Evolutionary conservation across 1,140 invertebrate genomes (phyloP).

Genomic region (Drosophila erecta): DNA sequence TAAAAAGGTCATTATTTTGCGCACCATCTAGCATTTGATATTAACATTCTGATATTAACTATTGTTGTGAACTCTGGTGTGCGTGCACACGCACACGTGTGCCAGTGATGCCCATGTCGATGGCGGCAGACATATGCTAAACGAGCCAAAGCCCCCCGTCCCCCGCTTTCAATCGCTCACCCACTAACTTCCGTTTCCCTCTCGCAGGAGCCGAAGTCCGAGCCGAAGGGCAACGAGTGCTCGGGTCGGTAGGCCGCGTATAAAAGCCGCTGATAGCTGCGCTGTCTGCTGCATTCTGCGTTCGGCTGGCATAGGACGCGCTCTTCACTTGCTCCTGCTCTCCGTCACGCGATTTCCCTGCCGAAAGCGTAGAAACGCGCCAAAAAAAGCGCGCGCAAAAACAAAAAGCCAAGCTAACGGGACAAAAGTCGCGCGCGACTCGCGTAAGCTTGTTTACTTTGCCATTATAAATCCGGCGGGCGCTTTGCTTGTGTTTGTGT

Average conservation of each 20-base stretch:
- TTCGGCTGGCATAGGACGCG: constrained; percentile 67
- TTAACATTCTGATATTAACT: no score
- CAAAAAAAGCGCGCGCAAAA: constrained; percentile 76
- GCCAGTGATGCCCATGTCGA: constrained; percentile 42
- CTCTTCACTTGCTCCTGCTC: constrained; percentile 19
- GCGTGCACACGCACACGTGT: constrained; percentile 13
- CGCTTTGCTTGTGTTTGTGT: constrained; percentile 69
- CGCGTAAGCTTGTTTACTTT: constrained; percentile 74
- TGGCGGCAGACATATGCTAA: constrained; percentile 75
- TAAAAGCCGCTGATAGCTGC: constrained; percentile 56
- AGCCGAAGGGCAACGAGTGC: constrained; percentile 6
- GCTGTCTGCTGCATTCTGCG: constrained; percentile 65
- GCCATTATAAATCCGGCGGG: constrained; percentile 73
- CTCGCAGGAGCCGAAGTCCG: constrained; percentile 8
- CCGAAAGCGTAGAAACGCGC: constrained; percentile 27
- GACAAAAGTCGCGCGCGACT: constrained; percentile 63
- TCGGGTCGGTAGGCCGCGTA: constrained; percentile 28
- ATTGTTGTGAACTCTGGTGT: constrained; percentile 1
- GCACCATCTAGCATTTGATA: no score
- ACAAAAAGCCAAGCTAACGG: constrained; percentile 37
- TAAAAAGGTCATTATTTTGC: no score
- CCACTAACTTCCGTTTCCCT: neutral
- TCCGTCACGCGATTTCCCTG: neutral
- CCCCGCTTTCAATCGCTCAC: neutral
- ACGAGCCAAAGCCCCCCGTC: constrained; percentile 49